Conservation (phyloP, 2,797 vertebrate genomes). For the Pipistrellus kuhlii region DNA sequence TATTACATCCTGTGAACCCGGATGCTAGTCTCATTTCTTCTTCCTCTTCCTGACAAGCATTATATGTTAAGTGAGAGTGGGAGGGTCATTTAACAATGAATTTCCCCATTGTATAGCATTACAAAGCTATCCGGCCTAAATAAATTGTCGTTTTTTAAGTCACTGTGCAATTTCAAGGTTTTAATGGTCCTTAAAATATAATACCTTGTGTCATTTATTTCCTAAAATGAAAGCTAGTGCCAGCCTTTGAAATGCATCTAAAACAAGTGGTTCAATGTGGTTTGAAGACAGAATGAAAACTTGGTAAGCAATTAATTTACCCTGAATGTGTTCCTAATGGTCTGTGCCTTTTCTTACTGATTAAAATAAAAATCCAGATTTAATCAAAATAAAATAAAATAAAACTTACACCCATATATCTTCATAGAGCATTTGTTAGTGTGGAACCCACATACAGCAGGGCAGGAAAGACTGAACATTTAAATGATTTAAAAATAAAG, state of each 20-base stretch:
- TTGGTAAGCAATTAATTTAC: conserved; percentile 78
- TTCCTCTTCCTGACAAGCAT: conserved; percentile 47
- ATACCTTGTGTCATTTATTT: conserved; percentile 72
- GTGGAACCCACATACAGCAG: conserved; percentile 20
- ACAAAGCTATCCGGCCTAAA: conserved; percentile 74
- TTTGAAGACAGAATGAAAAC: conserved; percentile 72
- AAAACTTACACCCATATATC: conserved; percentile 61
- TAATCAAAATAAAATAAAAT: conserved; percentile 75
- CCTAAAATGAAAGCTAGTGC: conserved; percentile 64
- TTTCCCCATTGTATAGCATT: conserved; percentile 68
- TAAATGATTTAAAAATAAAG: conserved; percentile 70
- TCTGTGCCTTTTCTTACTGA: conserved; percentile 63
- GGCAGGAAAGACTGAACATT: conserved; percentile 25
- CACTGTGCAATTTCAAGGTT: conserved; percentile 73
- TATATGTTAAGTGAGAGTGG: conserved; percentile 60
- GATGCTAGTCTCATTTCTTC: conserved; percentile 61
- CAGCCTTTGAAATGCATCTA: conserved; percentile 68
- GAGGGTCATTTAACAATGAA: conserved; percentile 77
- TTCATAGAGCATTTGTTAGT: conserved; percentile 41
- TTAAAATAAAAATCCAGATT: conserved; percentile 22
- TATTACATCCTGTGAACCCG: neutral
- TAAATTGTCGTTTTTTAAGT: conserved; percentile 74
- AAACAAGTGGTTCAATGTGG: conserved; percentile 70
- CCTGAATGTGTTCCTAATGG: conserved; percentile 58
- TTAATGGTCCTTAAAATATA: conserved; percentile 79